phyloP scores from a whole-genome alignment of 1,140 invertebrate genomes.

The Trachymyrmex septentrionalis region DNA sequence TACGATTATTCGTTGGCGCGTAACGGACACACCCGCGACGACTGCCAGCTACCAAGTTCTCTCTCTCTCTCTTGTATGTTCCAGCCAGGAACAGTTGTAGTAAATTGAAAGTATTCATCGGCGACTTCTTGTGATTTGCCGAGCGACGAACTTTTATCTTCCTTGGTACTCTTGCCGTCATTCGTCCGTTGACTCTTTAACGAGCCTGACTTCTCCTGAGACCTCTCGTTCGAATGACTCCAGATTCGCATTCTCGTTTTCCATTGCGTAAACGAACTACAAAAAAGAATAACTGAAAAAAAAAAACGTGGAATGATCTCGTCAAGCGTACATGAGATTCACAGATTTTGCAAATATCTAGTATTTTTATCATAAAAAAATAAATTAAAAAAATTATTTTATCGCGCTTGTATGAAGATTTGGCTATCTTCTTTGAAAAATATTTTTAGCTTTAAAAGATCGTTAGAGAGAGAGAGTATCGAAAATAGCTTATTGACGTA shows the following conservation, averaged over 20 bases:
- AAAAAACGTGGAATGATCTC: constrained; percentile 6
- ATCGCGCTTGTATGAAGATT: constrained; percentile 41
- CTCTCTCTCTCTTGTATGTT: background rate
- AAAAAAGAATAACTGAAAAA: background rate
- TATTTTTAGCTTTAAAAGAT: constrained; percentile 78
- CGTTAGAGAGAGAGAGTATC: constrained; percentile 70
- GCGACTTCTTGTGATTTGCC: constrained; percentile 30
- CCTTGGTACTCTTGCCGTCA: constrained; percentile 32
- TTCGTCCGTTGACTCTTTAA: constrained; percentile 44
- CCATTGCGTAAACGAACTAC: background rate
- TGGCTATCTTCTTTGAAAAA: constrained; percentile 40
- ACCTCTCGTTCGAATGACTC: constrained; percentile 14
- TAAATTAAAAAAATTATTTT: constrained; percentile 75
- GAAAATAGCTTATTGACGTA: constrained; percentile 37
- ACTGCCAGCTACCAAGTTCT: background rate
- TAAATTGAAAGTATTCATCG: constrained; percentile 60
- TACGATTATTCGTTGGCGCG: constrained; percentile 32
- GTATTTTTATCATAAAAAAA: constrained; percentile 69
- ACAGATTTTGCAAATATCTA: constrained; percentile 42
- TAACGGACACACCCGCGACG: background rate
- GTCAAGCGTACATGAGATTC: background rate
- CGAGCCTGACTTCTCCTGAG: constrained; percentile 28
- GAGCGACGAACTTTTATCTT: constrained; percentile 30
- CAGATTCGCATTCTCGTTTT: constrained; percentile 24
- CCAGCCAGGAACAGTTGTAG: background rate